Conservation (phyloP, 2,797 vertebrate genomes). For the Enteromius thamalakanensis region DNA sequence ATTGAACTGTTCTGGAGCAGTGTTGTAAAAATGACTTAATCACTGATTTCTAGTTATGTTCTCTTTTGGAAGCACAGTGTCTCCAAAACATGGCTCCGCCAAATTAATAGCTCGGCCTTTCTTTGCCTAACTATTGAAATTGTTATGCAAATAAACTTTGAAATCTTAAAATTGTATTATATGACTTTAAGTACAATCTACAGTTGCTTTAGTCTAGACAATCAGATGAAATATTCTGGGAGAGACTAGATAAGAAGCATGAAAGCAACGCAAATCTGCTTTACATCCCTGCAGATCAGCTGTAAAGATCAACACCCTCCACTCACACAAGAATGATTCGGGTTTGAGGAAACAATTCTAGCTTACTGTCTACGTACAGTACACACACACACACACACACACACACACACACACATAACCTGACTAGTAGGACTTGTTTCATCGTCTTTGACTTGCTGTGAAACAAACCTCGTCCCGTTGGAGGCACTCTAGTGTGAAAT, state of each 20-base stretch:
- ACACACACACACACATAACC: slow-evolving; percentile 29
- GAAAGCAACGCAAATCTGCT: not conserved
- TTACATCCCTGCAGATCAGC: slow-evolving; percentile 12
- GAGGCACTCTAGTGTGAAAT: slow-evolving; percentile 52
- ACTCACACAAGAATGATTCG: not conserved
- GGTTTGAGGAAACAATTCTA: not conserved
- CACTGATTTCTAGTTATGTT: no score
- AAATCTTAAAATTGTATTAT: no score
- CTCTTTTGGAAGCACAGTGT: no score
- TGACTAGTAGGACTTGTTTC: slow-evolving; percentile 6
- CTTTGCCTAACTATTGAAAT: no score
- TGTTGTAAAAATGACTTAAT: no score
- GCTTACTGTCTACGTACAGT: slow-evolving; percentile 3
- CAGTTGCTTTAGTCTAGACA: not conserved
- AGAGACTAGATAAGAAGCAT: slow-evolving; percentile 9
- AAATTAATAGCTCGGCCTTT: no score
- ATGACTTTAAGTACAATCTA: not conserved
- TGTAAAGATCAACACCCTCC: slow-evolving; percentile 1
- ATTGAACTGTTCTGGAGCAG: no score
- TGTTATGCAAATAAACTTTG: no score
- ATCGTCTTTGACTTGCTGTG: slow-evolving; percentile 7
- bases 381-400: not conserved
- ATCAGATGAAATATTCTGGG: not conserved
- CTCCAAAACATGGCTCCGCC: no score
- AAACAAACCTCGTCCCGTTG: slow-evolving; percentile 2